These are phyloP conservation scores for Drosophila persimilis DNA, from an alignment of 1,140 invertebrate genomes.

Conservation along the genomic window DNA sequence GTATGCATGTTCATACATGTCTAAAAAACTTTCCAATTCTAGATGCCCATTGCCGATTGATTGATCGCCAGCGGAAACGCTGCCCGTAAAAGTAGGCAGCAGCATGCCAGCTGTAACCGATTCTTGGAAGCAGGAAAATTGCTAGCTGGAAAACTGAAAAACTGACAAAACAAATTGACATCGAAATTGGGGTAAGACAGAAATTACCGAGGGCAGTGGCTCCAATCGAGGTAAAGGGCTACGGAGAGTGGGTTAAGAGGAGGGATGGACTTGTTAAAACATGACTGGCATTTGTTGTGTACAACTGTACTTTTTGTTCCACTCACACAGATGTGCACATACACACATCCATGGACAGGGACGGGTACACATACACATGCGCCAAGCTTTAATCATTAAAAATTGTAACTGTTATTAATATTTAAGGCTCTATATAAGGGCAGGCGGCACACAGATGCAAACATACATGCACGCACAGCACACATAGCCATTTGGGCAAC, in stretches of 20 bases:
- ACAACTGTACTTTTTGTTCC: constrained; percentile 67
- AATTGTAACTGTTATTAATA: constrained; percentile 82
- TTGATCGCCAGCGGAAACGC: constrained; percentile 2
- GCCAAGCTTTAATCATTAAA: constrained; percentile 80
- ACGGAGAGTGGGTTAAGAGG: background rate
- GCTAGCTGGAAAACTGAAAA: background rate
- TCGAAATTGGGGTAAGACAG: constrained; percentile 35
- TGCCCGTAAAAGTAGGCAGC: no score
- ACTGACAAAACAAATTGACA: constrained; percentile 43
- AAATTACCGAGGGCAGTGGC: constrained; percentile 19
- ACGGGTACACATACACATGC: constrained; percentile 60
- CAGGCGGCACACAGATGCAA: constrained; percentile 14
- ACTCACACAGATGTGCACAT: constrained; percentile 19
- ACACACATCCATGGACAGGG: constrained; percentile 1
- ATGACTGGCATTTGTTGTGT: constrained; percentile 57
- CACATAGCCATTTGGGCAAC: constrained; percentile 34
- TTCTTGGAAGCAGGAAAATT: background rate
- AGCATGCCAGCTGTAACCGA: background rate
- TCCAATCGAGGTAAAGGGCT: background rate
- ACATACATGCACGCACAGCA: background rate
- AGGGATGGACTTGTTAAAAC: constrained; percentile 35
- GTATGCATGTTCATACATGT: no score
- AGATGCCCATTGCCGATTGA: background rate
- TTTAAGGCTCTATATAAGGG: constrained; percentile 71
- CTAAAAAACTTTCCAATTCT: no score